These are phyloP conservation scores for Noctua janthina DNA, from an alignment of 2,888 invertebrate species.

Conservation along the genomic window DNA sequence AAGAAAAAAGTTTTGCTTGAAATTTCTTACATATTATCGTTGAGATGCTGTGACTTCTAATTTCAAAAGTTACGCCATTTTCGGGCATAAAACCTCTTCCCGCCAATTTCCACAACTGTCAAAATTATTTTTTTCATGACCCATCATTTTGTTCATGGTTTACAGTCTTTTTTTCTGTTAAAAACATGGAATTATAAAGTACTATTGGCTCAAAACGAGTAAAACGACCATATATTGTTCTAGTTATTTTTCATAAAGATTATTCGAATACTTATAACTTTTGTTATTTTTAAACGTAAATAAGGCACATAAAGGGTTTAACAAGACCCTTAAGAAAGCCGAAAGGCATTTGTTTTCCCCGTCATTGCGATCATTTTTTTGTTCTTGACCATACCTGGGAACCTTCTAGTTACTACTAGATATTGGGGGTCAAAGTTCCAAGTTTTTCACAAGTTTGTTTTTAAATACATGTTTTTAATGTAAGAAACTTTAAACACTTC, in stretches of 20 bases:
- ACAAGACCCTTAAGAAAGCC: too few relatives aligned
- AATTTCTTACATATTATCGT: neutral
- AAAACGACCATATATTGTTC: neutral
- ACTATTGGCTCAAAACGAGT: neutral
- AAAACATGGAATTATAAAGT: neutral
- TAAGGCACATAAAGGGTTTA: too few relatives aligned
- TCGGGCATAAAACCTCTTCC: neutral
- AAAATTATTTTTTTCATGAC: neutral
- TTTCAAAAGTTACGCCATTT: neutral
- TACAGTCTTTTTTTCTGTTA: neutral
- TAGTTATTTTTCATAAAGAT: neutral
- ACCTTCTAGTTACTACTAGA: too few relatives aligned
- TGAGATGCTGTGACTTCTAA: neutral
- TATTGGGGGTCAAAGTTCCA: too few relatives aligned
- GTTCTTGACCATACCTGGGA: too few relatives aligned
- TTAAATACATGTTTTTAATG: too few relatives aligned
- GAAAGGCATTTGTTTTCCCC: too few relatives aligned
- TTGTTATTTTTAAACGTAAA: neutral
- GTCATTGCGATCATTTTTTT: too few relatives aligned
- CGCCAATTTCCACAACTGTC: conserved; percentile 22
- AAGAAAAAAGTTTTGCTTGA: neutral
- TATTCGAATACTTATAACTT: too few relatives aligned
- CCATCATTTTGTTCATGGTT: neutral
- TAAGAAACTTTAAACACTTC: too few relatives aligned
- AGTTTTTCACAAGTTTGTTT: too few relatives aligned